Base-by-base conservation (phyloP, 2,888 invertebrate genomes). In the Synanthedon formicaeformis region DNA sequence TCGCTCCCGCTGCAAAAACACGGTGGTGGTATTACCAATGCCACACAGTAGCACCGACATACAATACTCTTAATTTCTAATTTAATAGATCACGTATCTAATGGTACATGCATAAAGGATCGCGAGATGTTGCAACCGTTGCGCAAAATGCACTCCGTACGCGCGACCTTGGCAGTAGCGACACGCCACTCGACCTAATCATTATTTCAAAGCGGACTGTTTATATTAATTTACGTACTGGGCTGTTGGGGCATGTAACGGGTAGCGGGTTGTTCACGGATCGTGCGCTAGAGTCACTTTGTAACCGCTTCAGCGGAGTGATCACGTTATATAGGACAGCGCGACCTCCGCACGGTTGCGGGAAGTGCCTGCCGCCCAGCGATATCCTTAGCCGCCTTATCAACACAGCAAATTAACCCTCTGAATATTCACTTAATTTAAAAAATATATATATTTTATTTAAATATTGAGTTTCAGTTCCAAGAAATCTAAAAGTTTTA, bases 251-350 rank as follows among this genome's bases (percentile, higher is more conserved):
- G 45, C 14, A 45, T 45, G 45, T 45, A 14, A 14, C 45, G 45
- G 45, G 45, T 45, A 45, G 45, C 45, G 65, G 62, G 68, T 66
- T 66, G 69, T 81, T 82, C 79, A 77, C 69, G 75, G 80, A 66
- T 76, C 69, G 67, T 72, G 82, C 75, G 76, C 69, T 78, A 76
- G 72, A 67, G 67, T 69, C 66, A 73, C 73, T 78, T 77, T 73
- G 81, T 83, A 83, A 78, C 78, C 76, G 67, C 67, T 75, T 69
- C 71, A 64, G 69, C 74, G 67, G 70, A 66, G 74, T 66, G 70
- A 65, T 70, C 75, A 69, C 71, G 78, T 83, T 85, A 83, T 86
- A 86, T 86, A 86, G 86, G 81, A 76, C 83, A 83, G 55, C 62
- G 67, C 62, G 67, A 50, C 50, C 34, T 78, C 49, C 49, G 49